A percentile compares a stretch with the other conserved stretches of the same genome.
phyloP scores from a whole-genome alignment of 2,888 invertebrate genomes.

The Phalera bucephala region DNA sequence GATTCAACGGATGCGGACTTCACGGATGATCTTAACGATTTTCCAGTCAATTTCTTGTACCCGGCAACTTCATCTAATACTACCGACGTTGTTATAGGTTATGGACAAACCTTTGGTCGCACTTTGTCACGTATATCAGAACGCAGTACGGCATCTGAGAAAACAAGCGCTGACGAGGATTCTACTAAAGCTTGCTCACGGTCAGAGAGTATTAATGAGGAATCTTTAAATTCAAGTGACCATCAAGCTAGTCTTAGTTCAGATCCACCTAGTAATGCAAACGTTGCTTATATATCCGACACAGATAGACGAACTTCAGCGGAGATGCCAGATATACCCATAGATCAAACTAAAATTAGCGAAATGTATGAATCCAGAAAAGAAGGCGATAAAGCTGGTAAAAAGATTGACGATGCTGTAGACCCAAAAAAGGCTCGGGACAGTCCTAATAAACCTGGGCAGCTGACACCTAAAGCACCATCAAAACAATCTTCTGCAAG shows the following conservation, averaged over 20 bases:
- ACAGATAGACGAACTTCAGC: slow-evolving; percentile 91
- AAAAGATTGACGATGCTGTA: slow-evolving; percentile 43
- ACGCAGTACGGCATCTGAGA: slow-evolving; percentile 93
- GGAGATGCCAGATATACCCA: slow-evolving; percentile 92
- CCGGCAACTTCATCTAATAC: slow-evolving; percentile 85
- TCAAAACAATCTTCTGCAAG: slow-evolving; percentile 74
- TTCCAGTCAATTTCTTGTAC: slow-evolving; percentile 89
- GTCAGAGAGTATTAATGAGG: slow-evolving; percentile 92
- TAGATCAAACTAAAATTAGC: slow-evolving; percentile 86
- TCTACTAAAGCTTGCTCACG: slow-evolving; percentile 93
- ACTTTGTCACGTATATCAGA: slow-evolving; percentile 94
- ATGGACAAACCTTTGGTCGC: slow-evolving; percentile 89
- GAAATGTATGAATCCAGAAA: slow-evolving; percentile 82
- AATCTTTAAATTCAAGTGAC: slow-evolving; percentile 92
- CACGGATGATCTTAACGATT: slow-evolving; percentile 90
- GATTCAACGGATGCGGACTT: slow-evolving; percentile 85
- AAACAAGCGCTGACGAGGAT: slow-evolving; percentile 93
- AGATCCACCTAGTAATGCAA: slow-evolving; percentile 90
- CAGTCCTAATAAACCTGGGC: slow-evolving; percentile 51
- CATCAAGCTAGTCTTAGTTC: slow-evolving; percentile 93
- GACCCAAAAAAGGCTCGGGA: slow-evolving; percentile 52
- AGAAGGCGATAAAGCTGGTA: slow-evolving; percentile 62
- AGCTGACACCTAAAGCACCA: slow-evolving; percentile 59
- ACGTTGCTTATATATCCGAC: slow-evolving; percentile 90
- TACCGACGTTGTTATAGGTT: slow-evolving; percentile 87